Evolutionary conservation across 1,140 invertebrate genomes (phyloP).

Genomic region (Chrysopa pallens): DNA sequence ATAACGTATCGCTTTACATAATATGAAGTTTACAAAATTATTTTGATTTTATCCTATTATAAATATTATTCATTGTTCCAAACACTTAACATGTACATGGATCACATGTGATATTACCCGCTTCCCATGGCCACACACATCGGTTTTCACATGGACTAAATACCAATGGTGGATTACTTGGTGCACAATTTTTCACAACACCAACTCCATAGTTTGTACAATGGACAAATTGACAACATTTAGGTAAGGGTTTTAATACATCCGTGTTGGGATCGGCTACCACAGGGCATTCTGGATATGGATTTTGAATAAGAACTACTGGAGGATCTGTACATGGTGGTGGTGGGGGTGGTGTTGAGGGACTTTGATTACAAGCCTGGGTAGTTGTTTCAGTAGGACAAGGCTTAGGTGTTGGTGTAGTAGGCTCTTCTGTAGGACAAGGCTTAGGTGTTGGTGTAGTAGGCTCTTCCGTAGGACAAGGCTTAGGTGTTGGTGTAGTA

Average conservation of each 20-base stretch:
- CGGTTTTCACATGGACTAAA: neutral
- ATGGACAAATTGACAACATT: neutral
- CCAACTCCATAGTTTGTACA: neutral
- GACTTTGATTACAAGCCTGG: too few species aligned
- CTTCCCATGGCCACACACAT: neutral
- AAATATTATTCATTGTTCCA: too few species aligned
- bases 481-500: too few species aligned
- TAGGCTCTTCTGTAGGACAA: too few species aligned
- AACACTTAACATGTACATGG: neutral
- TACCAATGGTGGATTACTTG: neutral
- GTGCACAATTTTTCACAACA: neutral
- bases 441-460: too few species aligned
- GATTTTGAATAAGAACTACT: neutral
- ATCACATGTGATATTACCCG: neutral
- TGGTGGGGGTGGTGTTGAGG: neutral
- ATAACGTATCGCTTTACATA: too few species aligned
- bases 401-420: too few species aligned
- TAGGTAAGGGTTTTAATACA: neutral
- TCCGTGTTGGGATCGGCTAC: neutral
- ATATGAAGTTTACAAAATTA: too few species aligned
- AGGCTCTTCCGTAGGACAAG: too few species aligned
- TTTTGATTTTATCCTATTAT: too few species aligned
- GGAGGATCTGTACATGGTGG: neutral
- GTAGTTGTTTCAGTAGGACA: too few species aligned
- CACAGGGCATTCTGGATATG: neutral